Percentiles rank a stretch among this genome's conserved stretches.
Conservation (phyloP, 2,113 vertebrate species). For the Cyprinodon tularosa region DNA sequence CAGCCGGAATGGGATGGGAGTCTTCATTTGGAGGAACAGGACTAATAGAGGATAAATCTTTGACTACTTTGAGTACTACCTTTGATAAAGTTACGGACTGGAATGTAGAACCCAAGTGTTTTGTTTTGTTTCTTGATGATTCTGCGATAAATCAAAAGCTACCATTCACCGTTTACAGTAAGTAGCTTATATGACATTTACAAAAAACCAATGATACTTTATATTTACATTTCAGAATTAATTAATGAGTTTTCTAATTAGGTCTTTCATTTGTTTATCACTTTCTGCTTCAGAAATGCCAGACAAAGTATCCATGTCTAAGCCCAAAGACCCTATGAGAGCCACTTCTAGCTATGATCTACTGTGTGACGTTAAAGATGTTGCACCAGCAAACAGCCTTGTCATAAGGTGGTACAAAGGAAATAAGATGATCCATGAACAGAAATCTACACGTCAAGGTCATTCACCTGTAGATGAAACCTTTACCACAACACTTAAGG, state of each 20-base stretch:
- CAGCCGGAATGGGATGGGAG: conserved; percentile 55
- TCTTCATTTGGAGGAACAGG: neutral
- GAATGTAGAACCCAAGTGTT: neutral
- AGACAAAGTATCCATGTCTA: conserved; percentile 41
- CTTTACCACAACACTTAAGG: accelerated
- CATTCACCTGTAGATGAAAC: neutral
- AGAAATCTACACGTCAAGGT: accelerated
- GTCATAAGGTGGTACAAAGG: conserved; percentile 45
- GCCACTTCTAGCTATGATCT: conserved; percentile 23
- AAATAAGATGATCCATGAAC: accelerated
- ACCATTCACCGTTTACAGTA: conserved; percentile 63
- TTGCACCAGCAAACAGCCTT: conserved; percentile 51
- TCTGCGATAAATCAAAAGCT: too few relatives aligned
- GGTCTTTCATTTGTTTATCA: neutral
- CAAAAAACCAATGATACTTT: accelerated
- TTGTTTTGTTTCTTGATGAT: accelerated
- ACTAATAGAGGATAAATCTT: accelerated
- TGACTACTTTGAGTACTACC: neutral
- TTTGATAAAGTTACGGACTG: conserved; percentile 9
- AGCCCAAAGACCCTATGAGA: neutral
- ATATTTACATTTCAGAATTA: too few relatives aligned
- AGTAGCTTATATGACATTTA: conserved; percentile 24
- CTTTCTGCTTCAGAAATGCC: conserved; percentile 57
- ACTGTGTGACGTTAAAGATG: conserved; percentile 51
- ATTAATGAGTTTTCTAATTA: neutral